phyloP scores from a whole-genome alignment of 2,797 vertebrate genomes.

The Lacerta viridis region DNA sequence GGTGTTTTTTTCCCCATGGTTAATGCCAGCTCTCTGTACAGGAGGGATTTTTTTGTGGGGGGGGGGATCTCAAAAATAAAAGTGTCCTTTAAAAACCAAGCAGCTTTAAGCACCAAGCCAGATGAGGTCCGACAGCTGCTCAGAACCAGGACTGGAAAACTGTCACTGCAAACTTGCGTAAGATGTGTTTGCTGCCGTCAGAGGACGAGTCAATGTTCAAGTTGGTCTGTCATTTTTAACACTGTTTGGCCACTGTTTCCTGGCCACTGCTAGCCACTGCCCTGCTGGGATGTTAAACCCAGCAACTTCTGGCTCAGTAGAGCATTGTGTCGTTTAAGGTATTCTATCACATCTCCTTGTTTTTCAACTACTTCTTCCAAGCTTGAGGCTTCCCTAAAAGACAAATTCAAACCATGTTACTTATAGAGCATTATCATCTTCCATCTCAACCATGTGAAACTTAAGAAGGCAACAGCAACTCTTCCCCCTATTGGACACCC shows the following conservation, averaged over 20 bases:
- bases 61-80: constrained; percentile 41
- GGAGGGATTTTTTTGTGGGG: background rate
- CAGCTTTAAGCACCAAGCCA: constrained; percentile 17
- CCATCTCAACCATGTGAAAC: background rate
- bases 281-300: constrained; percentile 84
- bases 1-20: background rate
- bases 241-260: constrained; percentile 20
- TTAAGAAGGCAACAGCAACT: too few relatives aligned
- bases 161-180: constrained; percentile 27
- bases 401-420: background rate
- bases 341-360: constrained; percentile 93
- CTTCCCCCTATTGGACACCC: too few relatives aligned
- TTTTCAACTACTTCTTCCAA: constrained; percentile 96
- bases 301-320: constrained; percentile 90
- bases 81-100: constrained; percentile 30
- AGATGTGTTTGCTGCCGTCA: constrained; percentile 12
- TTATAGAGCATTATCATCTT: background rate
- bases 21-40: background rate
- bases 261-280: constrained; percentile 60
- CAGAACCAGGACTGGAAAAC: constrained; percentile 26
- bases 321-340: constrained; percentile 92
- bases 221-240: background rate
- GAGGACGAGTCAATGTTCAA: constrained; percentile 28
- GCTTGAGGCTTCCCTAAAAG: constrained; percentile 85
- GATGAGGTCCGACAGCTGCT: background rate